phyloP scores from a whole-genome alignment of 2,113 vertebrate genomes.

The Aramus guarauna region DNA sequence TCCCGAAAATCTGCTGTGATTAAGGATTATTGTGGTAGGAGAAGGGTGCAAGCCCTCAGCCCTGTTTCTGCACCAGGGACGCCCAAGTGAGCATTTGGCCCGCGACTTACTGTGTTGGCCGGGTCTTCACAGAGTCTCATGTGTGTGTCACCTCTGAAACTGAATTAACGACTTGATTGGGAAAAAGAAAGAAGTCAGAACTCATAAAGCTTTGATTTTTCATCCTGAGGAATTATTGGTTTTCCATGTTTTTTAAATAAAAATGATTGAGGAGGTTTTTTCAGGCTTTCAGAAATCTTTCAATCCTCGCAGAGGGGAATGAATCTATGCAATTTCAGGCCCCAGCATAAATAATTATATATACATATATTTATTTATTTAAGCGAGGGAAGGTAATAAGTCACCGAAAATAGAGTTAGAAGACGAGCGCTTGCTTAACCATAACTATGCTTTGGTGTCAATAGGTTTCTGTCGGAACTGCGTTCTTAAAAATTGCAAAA shows the following conservation, averaged over 20 bases:
- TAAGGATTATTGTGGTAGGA: neutral
- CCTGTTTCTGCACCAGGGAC: neutral
- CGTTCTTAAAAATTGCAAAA: neutral
- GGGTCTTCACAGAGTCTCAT: neutral
- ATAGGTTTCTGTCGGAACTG: neutral
- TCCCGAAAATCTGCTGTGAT: neutral
- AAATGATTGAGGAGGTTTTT: slow-evolving; percentile 33
- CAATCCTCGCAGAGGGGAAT: neutral
- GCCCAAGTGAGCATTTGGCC: neutral
- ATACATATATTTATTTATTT: neutral
- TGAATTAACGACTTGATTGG: neutral
- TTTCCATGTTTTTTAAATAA: slow-evolving; percentile 28
- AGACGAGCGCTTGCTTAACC: neutral
- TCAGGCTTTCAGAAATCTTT: slow-evolving; percentile 4
- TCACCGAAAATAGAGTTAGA: neutral
- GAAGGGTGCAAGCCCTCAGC: neutral
- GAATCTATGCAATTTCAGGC: neutral
- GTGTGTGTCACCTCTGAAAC: neutral
- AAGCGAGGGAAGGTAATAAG: neutral
- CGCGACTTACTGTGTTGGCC: rapidly evolving
- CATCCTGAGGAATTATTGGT: neutral
- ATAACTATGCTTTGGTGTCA: neutral
- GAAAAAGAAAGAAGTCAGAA: neutral
- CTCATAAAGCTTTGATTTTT: slow-evolving; percentile 41
- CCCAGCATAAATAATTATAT: neutral